Conservation (phyloP, 2,113 vertebrate species). For the Periophthalmodon schlosseri region DNA sequence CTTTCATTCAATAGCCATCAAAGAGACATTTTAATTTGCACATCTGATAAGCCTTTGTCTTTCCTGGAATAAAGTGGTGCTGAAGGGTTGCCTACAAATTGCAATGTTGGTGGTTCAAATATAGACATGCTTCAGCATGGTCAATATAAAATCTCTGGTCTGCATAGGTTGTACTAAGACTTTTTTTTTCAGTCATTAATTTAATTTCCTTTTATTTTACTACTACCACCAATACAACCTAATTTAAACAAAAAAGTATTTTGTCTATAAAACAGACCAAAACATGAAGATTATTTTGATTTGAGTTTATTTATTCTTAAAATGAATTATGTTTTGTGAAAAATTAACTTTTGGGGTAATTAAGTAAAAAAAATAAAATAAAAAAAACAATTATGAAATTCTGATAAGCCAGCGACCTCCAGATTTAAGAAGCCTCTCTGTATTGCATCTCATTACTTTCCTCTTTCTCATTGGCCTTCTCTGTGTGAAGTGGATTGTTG, state of each 20-base stretch:
- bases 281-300: no score
- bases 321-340: no score
- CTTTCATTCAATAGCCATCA: slow-evolving; percentile 10
- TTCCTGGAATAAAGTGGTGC: slow-evolving; percentile 2
- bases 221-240: not conserved
- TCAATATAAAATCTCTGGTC: not conserved
- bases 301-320: no score
- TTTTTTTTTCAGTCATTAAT: no score
- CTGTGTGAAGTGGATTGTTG: slow-evolving; percentile 64
- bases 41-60: slow-evolving; percentile 4
- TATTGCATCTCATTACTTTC: slow-evolving; percentile 40
- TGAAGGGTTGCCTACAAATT: slow-evolving; percentile 11
- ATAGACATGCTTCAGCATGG: not conserved
- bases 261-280: no score
- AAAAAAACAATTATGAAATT: not conserved
- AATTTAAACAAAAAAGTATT: no score
- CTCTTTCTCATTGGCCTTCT: slow-evolving; percentile 65
- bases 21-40: slow-evolving; percentile 8
- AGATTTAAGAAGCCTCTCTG: slow-evolving; percentile 66
- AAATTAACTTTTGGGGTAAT: no score
- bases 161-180: no score
- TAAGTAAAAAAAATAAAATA: not conserved
- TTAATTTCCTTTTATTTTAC: not conserved
- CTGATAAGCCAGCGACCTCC: slow-evolving; percentile 39
- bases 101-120: not conserved